Conservation (phyloP, 1,140 invertebrate species). For the Dreissena rostriformis region DNA sequence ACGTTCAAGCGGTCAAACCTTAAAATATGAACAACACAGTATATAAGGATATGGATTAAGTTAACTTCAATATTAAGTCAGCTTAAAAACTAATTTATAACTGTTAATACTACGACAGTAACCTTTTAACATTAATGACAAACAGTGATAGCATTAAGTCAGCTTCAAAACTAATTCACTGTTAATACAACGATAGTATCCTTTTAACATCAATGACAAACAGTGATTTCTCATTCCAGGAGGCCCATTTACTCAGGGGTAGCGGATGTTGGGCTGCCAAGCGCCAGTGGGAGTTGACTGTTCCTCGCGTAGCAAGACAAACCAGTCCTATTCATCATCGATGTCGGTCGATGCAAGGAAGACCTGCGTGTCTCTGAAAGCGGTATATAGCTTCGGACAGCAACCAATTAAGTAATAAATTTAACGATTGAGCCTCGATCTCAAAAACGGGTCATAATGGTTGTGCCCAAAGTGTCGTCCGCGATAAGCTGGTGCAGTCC, state of each 20-base stretch:
- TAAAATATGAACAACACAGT: no score
- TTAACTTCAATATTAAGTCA: background rate
- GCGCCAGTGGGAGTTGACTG: constrained; percentile 78
- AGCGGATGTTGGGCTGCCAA: constrained; percentile 71
- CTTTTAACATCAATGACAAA: background rate
- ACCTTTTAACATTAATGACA: background rate
- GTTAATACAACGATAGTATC: no score
- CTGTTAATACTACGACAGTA: background rate
- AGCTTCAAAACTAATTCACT: no score
- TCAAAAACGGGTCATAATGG: no score
- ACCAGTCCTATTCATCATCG: constrained; percentile 80
- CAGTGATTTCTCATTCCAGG: constrained; percentile 54
- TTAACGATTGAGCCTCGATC: no score
- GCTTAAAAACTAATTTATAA: no score
- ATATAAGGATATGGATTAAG: no score
- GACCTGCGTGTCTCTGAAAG: constrained; percentile 78
- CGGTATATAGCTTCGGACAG: constrained; percentile 67
- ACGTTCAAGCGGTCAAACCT: no score
- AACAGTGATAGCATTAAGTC: no score
- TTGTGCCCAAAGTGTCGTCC: no score
- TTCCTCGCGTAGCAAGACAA: constrained; percentile 78
- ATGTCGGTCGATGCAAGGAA: constrained; percentile 80
- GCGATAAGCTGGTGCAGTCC: no score
- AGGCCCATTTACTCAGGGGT: constrained; percentile 74
- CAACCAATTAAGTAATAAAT: no score